Base-by-base conservation (phyloP, 2,888 invertebrate species). In the Machimus atricapillus region DNA sequence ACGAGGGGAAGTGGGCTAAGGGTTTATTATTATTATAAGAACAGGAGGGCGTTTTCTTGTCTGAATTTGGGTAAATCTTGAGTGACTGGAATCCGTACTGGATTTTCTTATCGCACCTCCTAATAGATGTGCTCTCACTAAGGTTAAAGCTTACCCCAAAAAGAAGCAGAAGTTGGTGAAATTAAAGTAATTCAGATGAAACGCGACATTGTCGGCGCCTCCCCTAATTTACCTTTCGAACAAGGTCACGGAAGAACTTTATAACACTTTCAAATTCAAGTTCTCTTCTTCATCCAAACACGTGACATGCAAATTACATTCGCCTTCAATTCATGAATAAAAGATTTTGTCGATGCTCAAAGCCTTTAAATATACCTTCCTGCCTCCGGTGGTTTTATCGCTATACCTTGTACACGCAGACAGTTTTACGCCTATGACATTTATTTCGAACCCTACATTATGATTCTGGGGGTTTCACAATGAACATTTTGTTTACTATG, bases 261-360 rank as follows among this genome's bases (percentile, higher is more conserved):
- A 56, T 56, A 56, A 56, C 76, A 37, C n/a, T 31, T 76, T 37
- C 76, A 37, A 37, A 76, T 76, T 31, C 76, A 37, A 76, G 37
- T 37, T 76, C 31, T 46, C 43, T 46, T 46, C 76, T 16, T 23
- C 74, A 23, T 76, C 16, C 14, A 19, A 76, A 37, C 76, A 76
- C 76, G 76, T 76, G 76, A 76, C 76, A 76, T 76, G 76, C 31
- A 76, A 76, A 76, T 76, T 37, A 76, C 31, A 76, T 76, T 37
- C 37, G 7, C 8, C 34, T 37, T 31, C 76, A 56, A 56, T 56
- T 76, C 76, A 76, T 76, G 76, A 76, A 76, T 76, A 76, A 76
- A 76, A 76, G 76, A 76, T 76, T 76, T 76, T 37, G 37, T 16
- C n/a, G 37, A 76, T 76, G 76, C 31, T 76, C 34, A 76, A 76